Evolutionary conservation across 1,140 invertebrate species (phyloP).

Genomic region (Heliconius congener): DNA sequence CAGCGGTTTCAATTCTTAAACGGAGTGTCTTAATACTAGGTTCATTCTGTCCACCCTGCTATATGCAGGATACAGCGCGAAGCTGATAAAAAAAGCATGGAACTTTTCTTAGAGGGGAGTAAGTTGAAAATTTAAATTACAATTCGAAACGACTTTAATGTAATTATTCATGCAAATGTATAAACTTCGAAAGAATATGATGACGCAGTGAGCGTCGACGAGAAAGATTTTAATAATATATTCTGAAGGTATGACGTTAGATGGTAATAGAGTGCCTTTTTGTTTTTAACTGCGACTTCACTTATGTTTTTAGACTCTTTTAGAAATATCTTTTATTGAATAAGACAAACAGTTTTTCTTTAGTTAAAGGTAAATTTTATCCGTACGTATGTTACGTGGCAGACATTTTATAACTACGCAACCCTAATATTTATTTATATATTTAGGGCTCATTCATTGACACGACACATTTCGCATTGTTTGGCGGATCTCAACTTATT

Average conservation of each 20-base stretch:
- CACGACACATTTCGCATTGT: too few relatives aligned
- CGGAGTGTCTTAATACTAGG: too few relatives aligned
- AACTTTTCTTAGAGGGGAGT: slow-evolving; percentile 15
- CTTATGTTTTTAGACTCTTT: not conserved
- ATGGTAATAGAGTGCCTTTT: not conserved
- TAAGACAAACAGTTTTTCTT: too few relatives aligned
- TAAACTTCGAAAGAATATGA: slow-evolving; percentile 28
- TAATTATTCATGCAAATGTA: slow-evolving; percentile 36
- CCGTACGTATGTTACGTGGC: too few relatives aligned
- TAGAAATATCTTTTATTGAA: not conserved
- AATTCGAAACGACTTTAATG: slow-evolving; percentile 30
- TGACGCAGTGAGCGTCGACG: slow-evolving; percentile 15
- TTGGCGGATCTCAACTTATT: too few relatives aligned
- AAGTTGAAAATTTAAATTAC: slow-evolving; percentile 33
- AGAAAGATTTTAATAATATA: not conserved
- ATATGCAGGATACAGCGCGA: too few relatives aligned
- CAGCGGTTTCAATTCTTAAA: too few relatives aligned
- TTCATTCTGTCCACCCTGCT: too few relatives aligned
- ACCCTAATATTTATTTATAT: too few relatives aligned
- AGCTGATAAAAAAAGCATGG: not conserved
- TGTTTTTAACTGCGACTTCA: not conserved
- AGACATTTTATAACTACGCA: too few relatives aligned
- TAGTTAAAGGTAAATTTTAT: too few relatives aligned
- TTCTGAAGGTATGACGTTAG: not conserved
- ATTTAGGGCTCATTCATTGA: too few relatives aligned